These are phyloP conservation scores for Excalfactoria chinensis DNA, from an alignment of 2,113 vertebrate species.

Conservation along the genomic window DNA sequence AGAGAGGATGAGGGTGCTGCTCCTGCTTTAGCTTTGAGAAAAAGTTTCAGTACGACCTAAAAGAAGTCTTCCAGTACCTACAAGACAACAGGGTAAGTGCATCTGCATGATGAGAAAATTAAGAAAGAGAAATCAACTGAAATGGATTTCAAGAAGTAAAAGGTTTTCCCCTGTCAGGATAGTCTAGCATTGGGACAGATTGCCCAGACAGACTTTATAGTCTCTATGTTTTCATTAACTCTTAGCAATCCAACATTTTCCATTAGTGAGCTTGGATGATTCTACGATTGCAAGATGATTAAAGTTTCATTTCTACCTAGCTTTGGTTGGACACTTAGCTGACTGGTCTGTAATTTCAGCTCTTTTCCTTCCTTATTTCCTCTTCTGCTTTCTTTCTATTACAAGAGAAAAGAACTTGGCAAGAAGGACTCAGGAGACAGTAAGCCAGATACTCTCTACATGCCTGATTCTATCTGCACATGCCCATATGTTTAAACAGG, in stretches of 20 bases:
- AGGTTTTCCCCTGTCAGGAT: not conserved
- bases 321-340: not conserved
- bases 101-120: not conserved
- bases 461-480: not conserved
- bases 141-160: not conserved
- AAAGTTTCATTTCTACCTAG: not conserved
- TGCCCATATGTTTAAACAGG: not conserved
- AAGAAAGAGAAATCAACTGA: not conserved
- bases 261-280: not conserved
- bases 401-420: not conserved
- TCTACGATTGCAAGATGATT: not conserved
- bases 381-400: not conserved
- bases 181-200: not conserved
- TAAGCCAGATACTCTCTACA: not conserved
- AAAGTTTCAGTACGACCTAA: not conserved
- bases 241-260: not conserved
- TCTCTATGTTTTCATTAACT: not conserved
- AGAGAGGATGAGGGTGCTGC: not conserved
- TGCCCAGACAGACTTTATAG: not conserved
- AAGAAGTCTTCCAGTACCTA: not conserved
- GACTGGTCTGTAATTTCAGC: not conserved
- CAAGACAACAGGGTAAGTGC: not conserved
- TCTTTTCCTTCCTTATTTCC: not conserved
- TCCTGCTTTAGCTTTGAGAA: not conserved
- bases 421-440: not conserved